Evolutionary conservation across 2,888 invertebrate genomes (phyloP), one percentile per base, ranked within the genome.

Genomic region (Cylindroiulus punctatus): DNA sequence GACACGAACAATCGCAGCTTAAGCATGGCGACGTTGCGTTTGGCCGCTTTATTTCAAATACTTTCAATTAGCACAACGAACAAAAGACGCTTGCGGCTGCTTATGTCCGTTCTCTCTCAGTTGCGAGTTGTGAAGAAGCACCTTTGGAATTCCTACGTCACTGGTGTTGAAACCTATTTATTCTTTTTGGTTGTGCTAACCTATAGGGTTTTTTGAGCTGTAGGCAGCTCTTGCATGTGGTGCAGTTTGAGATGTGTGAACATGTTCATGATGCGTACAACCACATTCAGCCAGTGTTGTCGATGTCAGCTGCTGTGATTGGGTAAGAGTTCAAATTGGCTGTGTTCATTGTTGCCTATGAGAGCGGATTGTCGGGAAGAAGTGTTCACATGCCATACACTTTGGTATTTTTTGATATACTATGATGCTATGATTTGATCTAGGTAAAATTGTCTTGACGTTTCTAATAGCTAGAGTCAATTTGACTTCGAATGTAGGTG

Each of bases 281-380:
- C 65, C 26, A 65, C 10, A 10, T 65, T 65, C 26, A 65, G n/a
- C 52, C 52, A 65, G 65, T 65, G 26, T 65, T 65, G 65, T 65
- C 26, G 12, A 65, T 26, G 26, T 26, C 26, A 65, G 65, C 65
- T 26, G 65, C 65, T 65, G 65, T 65, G 65, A 65, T 65, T 65
- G 65, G 65, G 26, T 65, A 65, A 65, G 65, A 65, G 65, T 65
- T 65, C 65, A 65, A 65, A 65, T 65, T 65, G 65, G 65, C 65
- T 65, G 65, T 65, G 65, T 65, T 65, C 26, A 65, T 65, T 65
- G 65, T 65, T 65, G 65, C 65, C 65, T 65, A 65, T 65, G 65
- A 65, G 26, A 65, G 22, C 65, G 5, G 65, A 26, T 65, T 26
- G 65, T n/a, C 26, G 22, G 0, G 47, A 47, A 17, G 65, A 65